Evolutionary conservation across 2,797 vertebrate genomes (phyloP).

Genomic region (Tiaroga cobitis): DNA sequence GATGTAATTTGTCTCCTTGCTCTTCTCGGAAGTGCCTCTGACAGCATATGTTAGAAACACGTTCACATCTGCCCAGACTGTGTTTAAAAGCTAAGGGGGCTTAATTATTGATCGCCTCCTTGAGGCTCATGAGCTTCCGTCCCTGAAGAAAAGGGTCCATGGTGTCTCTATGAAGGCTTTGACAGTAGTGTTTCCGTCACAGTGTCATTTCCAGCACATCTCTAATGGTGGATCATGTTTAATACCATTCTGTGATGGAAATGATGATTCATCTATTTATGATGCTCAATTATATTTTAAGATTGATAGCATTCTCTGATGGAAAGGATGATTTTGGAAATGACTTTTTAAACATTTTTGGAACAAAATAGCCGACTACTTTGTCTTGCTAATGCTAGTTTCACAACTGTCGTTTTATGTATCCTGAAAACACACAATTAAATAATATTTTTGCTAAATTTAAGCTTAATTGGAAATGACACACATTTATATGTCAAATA

Average conservation of each 20-base stretch:
- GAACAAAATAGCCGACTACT: background rate
- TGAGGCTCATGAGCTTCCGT: slow-evolving; percentile 57
- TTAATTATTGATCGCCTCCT: slow-evolving; percentile 71
- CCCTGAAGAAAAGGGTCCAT: slow-evolving; percentile 58
- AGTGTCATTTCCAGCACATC: background rate
- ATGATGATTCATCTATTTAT: background rate
- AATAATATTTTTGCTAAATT: background rate
- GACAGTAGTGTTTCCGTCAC: background rate
- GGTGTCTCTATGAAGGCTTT: background rate
- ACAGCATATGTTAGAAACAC: slow-evolving; percentile 25
- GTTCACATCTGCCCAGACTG: slow-evolving; percentile 27
- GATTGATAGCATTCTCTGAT: too few species aligned
- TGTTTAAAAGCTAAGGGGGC: slow-evolving; percentile 29
- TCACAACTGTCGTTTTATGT: background rate
- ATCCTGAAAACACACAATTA: background rate
- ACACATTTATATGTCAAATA: background rate
- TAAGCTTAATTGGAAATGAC: background rate
- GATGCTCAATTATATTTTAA: too few species aligned
- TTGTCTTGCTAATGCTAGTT: background rate
- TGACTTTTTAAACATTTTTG: background rate
- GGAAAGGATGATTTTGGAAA: too few species aligned
- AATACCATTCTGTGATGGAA: background rate
- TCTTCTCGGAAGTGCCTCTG: slow-evolving; percentile 35
- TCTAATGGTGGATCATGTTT: background rate
- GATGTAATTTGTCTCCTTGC: slow-evolving; percentile 33